A percentile compares a stretch with the other conserved stretches of the same genome.
Evolutionary conservation across 1,140 invertebrate species (phyloP).

Genomic region (Tetragonula clypearis): DNA sequence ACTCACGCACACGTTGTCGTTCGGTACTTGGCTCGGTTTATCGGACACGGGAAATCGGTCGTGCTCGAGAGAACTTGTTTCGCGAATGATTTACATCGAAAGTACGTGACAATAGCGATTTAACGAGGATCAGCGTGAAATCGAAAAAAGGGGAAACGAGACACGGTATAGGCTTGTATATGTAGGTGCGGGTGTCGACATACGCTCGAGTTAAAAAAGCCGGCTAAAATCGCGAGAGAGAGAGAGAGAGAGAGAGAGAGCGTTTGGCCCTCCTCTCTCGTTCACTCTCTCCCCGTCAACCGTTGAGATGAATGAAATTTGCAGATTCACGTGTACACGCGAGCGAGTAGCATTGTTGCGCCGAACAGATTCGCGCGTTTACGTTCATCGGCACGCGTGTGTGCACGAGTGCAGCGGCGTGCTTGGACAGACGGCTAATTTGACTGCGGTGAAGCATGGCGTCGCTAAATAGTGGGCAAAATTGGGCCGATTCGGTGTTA

Average conservation of each 20-base stretch:
- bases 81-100: conserved; percentile 49
- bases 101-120: conserved; percentile 47
- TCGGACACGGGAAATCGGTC: not conserved
- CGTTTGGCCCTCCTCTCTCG: too few species aligned
- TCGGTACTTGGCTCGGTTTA: not conserved
- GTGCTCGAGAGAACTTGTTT: conserved; percentile 39
- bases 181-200: not conserved
- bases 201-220: conserved; percentile 31
- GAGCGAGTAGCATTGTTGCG: conserved; percentile 39
- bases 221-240: conserved; percentile 32
- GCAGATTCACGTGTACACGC: conserved; percentile 38
- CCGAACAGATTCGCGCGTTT: conserved; percentile 19
- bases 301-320: conserved; percentile 47
- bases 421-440: conserved; percentile 68
- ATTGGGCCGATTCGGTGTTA: conserved; percentile 74
- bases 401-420: conserved; percentile 30
- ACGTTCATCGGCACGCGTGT: not conserved
- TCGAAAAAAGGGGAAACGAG: conserved; percentile 4
- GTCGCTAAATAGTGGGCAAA: conserved; percentile 73
- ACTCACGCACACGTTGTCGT: not conserved
- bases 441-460: conserved; percentile 69
- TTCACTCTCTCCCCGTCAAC: not conserved
- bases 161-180: not conserved
- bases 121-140: conserved; percentile 39
- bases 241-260: too few species aligned